These are phyloP conservation scores for Zaprionus inermis DNA, from an alignment of 1,140 invertebrate species.

Conservation along the genomic window DNA sequence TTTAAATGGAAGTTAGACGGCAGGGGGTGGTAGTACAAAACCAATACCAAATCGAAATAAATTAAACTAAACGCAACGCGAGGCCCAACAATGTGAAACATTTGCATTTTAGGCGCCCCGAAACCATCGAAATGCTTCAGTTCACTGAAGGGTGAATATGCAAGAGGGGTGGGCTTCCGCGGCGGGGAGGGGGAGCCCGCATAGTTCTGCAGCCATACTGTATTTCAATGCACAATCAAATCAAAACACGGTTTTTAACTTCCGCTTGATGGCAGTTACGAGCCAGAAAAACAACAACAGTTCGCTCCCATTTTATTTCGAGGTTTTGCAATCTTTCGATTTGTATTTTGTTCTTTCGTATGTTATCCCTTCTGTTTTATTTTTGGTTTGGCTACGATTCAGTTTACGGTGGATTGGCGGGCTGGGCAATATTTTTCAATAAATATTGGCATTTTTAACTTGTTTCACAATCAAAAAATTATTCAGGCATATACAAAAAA, in stretches of 20 bases:
- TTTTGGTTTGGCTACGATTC: conserved; percentile 37
- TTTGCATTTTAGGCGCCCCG: conserved; percentile 57
- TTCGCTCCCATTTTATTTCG: conserved; percentile 8
- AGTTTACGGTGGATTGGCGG: conserved; percentile 17
- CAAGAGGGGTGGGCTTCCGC: not conserved
- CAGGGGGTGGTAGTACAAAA: not conserved
- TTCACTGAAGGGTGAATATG: conserved; percentile 20
- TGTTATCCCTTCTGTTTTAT: conserved; percentile 18
- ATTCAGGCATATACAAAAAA: conserved; percentile 72
- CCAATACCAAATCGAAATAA: conserved; percentile 53
- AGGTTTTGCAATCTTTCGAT: not conserved
- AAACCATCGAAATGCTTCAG: conserved; percentile 52
- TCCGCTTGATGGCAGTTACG: conserved; percentile 76
- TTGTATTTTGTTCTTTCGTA: conserved; percentile 8
- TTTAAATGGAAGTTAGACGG: conserved; percentile 1
- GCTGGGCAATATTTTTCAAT: conserved; percentile 70
- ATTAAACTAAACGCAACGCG: conserved; percentile 60
- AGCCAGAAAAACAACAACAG: conserved; percentile 52
- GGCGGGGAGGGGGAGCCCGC: conserved; percentile 4
- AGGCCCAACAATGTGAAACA: conserved; percentile 67
- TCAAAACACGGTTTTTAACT: conserved; percentile 82
- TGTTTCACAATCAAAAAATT: conserved; percentile 69
- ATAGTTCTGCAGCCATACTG: conserved; percentile 43
- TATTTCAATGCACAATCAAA: conserved; percentile 78
- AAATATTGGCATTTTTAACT: conserved; percentile 79